Evolutionary conservation across 1,140 invertebrate genomes (phyloP).

Genomic region (Rhagoletis pomonella): DNA sequence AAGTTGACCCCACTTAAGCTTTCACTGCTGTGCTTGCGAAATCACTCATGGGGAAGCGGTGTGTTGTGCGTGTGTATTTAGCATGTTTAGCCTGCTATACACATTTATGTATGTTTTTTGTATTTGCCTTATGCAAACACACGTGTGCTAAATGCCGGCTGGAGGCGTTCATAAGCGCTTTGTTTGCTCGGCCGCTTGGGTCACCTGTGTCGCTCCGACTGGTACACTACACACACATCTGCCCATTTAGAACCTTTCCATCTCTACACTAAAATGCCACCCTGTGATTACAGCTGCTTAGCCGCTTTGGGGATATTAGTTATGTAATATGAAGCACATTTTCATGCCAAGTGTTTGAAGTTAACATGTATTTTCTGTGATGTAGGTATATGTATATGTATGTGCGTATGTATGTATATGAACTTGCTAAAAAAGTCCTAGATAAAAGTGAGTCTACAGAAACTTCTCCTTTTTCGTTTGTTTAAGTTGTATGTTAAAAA

Average conservation of each 20-base stretch:
- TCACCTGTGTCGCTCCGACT: conserved; percentile 9
- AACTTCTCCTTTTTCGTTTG: conserved; percentile 11
- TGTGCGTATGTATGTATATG: background rate
- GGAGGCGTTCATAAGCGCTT: conserved; percentile 36
- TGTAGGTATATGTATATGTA: too few species aligned
- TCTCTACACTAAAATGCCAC: background rate
- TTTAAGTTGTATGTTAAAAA: background rate
- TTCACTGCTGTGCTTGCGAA: background rate
- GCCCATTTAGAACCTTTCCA: background rate
- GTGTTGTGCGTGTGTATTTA: background rate
- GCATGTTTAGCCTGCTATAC: conserved; percentile 17
- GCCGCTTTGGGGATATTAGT: conserved; percentile 32
- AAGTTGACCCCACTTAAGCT: background rate
- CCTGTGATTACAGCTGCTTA: background rate
- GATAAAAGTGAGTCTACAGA: background rate
- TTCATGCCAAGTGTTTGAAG: conserved; percentile 12
- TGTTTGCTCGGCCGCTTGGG: conserved; percentile 12
- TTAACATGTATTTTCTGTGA: background rate
- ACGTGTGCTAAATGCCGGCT: conserved; percentile 46
- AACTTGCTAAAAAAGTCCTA: conserved; percentile 17
- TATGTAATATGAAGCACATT: conserved; percentile 20
- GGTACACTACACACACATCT: background rate
- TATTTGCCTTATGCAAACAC: conserved; percentile 20
- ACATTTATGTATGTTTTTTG: too few species aligned
- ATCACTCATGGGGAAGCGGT: background rate